Evolutionary conservation across 2,888 invertebrate species (phyloP).

Genomic region (Corbicula japonica): DNA sequence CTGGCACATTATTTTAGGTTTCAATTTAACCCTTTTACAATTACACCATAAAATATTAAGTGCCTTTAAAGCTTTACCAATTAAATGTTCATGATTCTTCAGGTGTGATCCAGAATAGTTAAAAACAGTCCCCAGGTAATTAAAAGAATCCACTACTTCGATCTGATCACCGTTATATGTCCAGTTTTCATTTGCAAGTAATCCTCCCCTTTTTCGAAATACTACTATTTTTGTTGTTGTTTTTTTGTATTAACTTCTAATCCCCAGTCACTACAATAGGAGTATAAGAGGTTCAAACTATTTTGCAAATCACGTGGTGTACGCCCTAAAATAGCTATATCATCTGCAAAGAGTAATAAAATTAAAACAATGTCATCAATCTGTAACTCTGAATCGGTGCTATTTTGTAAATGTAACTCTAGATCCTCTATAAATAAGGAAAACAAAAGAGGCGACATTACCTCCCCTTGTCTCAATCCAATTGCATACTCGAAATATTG

Average conservation of each 20-base stretch:
- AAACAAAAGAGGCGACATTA: not conserved
- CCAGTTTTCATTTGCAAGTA: not conserved
- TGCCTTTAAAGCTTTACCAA: slow-evolving; percentile 22
- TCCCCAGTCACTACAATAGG: not conserved
- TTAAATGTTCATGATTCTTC: not conserved
- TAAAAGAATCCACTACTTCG: slow-evolving; percentile 16
- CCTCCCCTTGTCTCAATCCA: not conserved
- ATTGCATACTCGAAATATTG: not conserved
- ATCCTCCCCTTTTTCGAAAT: slow-evolving; percentile 1
- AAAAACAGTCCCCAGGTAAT: slow-evolving; percentile 18
- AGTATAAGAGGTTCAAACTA: not conserved
- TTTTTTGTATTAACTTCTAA: not conserved
- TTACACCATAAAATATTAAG: slow-evolving; percentile 3
- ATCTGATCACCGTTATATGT: slow-evolving; percentile 2
- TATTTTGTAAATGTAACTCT: not conserved
- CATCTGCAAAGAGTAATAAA: slow-evolving; percentile 5
- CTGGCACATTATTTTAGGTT: slow-evolving; percentile 24
- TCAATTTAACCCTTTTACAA: not conserved
- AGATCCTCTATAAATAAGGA: slow-evolving; percentile 1
- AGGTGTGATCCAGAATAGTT: slow-evolving; percentile 15
- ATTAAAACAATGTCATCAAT: not conserved
- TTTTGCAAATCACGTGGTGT: not conserved
- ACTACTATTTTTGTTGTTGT: slow-evolving; percentile 6
- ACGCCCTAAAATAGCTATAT: slow-evolving; percentile 4
- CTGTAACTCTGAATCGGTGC: not conserved